Evolutionary conservation across 2,113 vertebrate genomes (phyloP).

Genomic region (Urocolius indicus): DNA sequence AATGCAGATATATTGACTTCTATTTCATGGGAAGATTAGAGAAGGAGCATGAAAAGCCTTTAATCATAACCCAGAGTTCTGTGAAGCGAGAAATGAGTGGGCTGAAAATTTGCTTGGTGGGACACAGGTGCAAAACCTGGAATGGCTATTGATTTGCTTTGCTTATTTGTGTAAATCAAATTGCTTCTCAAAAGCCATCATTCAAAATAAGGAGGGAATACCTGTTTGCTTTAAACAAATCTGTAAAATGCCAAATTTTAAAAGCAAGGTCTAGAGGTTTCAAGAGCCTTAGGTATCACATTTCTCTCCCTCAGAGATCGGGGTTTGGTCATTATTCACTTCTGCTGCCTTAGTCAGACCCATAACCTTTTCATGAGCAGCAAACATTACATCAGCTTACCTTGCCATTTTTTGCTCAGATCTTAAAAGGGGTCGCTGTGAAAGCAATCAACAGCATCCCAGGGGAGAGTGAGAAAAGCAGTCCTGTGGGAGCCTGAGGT

Average conservation of each 20-base stretch:
- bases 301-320: neutral
- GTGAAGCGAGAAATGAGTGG: neutral
- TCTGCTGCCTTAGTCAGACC: neutral
- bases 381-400: neutral
- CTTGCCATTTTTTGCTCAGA: neutral
- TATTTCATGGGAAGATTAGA: neutral
- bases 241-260: neutral
- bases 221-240: neutral
- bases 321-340: neutral
- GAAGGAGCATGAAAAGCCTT: neutral
- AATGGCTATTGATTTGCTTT: slow-evolving; percentile 5
- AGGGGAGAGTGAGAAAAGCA: neutral
- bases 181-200: neutral
- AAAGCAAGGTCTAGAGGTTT: neutral
- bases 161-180: neutral
- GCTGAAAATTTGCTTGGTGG: neutral
- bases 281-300: neutral
- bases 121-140: neutral
- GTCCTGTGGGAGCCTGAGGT: neutral
- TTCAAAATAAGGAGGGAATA: neutral
- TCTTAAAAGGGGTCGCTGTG: neutral
- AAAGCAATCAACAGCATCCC: neutral
- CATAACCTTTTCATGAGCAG: neutral
- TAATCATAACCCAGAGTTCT: neutral
- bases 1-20: neutral